Percentiles rank a stretch among this genome's conserved stretches.
Conservation (phyloP, 2,888 invertebrate species). For the Cartodere bifasciata region DNA sequence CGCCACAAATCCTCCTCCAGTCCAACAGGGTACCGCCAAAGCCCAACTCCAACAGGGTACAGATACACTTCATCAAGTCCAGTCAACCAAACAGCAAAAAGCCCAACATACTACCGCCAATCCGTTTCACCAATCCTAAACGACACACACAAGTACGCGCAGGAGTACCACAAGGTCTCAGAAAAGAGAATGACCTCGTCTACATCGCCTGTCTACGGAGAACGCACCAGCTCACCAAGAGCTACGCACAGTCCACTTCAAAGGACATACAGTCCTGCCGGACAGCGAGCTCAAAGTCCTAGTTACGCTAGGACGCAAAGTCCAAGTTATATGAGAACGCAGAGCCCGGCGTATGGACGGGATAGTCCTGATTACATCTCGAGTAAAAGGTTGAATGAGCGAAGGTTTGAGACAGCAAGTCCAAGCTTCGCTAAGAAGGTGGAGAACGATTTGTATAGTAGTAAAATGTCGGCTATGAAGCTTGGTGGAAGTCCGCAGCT, state of each 20-base stretch:
- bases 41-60: conserved; percentile 28
- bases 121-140: conserved; percentile 23
- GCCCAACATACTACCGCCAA: conserved; percentile 23
- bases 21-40: conserved; percentile 30
- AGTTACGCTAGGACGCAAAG: conserved; percentile 21
- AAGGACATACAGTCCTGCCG: conserved; percentile 25
- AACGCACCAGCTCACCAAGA: conserved; percentile 13
- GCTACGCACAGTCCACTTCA: conserved; percentile 8
- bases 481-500: conserved; percentile 28
- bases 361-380: conserved; percentile 33
- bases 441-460: conserved; percentile 25
- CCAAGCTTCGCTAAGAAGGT: conserved; percentile 26
- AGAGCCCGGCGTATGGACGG: conserved; percentile 28
- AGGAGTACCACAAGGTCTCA: conserved; percentile 28
- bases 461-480: conserved; percentile 30
- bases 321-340: conserved; percentile 24
- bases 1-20: conserved; percentile 44
- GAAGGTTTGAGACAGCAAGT: conserved; percentile 26
- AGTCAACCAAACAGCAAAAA: conserved; percentile 19
- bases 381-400: conserved; percentile 28
- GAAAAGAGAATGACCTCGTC: conserved; percentile 25
- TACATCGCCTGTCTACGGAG: conserved; percentile 27
- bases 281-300: conserved; percentile 28
- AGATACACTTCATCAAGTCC: conserved; percentile 28
- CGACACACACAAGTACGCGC: conserved; percentile 27